Evolutionary conservation across 2,113 vertebrate genomes (phyloP).

Genomic region (Actinemys pallida): DNA sequence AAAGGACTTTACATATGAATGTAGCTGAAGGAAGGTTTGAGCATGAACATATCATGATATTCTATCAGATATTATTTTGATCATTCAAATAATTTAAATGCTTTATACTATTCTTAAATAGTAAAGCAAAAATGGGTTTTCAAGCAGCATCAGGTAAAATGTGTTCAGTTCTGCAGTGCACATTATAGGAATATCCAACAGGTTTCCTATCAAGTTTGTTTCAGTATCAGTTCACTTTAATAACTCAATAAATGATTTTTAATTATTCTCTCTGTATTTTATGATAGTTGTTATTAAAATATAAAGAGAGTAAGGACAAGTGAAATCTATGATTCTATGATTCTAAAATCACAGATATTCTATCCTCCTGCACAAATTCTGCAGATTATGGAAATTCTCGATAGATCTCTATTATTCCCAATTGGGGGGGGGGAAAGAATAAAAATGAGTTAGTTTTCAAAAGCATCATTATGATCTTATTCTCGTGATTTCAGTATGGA

Average conservation of each 20-base stretch:
- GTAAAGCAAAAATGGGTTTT: background rate
- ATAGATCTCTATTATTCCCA: slow-evolving; percentile 42
- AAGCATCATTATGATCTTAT: slow-evolving; percentile 38
- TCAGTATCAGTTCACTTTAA: slow-evolving; percentile 38
- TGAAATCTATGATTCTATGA: background rate
- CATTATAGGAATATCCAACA: background rate
- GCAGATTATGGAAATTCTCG: slow-evolving; percentile 49
- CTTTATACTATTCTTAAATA: background rate
- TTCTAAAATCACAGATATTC: slow-evolving; percentile 38
- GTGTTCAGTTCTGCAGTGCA: background rate
- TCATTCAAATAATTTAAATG: background rate
- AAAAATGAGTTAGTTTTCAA: slow-evolving; percentile 57
- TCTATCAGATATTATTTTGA: background rate
- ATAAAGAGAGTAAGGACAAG: slow-evolving; percentile 30
- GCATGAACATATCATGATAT: background rate
- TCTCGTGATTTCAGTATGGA: slow-evolving; percentile 47
- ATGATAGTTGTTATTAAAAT: slow-evolving; percentile 41
- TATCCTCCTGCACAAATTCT: slow-evolving; percentile 39
- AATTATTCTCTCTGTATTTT: slow-evolving; percentile 30
- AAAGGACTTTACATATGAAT: background rate
- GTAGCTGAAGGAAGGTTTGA: background rate
- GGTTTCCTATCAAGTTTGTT: slow-evolving; percentile 9
- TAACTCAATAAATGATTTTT: slow-evolving; percentile 18
- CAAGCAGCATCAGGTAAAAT: background rate
- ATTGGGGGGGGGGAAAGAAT: background rate